Evolutionary conservation across 92 coral and sea anemone genomes (phyloP).

Genomic region (Bergia sp.): DNA sequence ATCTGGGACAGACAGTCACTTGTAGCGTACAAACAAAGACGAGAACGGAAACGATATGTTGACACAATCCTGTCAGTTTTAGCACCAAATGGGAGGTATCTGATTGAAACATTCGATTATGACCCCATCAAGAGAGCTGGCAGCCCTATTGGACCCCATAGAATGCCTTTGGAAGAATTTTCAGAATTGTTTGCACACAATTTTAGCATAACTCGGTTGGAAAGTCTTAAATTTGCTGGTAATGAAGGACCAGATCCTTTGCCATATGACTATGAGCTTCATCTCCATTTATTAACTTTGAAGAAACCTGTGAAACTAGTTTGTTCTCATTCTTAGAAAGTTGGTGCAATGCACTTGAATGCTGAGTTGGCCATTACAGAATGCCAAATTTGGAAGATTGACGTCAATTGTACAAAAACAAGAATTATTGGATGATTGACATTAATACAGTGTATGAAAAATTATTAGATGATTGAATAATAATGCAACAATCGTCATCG

Average conservation of each 20-base stretch:
- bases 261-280: constrained; percentile 30
- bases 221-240: background rate
- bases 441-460: no score
- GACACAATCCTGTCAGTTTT: constrained; percentile 53
- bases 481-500: no score
- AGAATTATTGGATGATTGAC: no score
- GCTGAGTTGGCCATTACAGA: no score
- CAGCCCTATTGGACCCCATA: constrained; percentile 24
- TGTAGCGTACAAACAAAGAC: constrained; percentile 32
- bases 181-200: background rate
- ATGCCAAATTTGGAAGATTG: no score
- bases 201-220: constrained; percentile 13
- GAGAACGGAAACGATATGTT: constrained; percentile 45
- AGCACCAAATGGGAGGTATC: constrained; percentile 54
- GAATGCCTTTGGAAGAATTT: constrained; percentile 19
- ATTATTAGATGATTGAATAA: no score
- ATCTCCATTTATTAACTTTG: background rate
- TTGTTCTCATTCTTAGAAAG: background rate
- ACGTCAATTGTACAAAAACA: no score
- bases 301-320: background rate
- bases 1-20: constrained; percentile 79
- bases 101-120: constrained; percentile 66
- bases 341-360: no score
- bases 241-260: constrained; percentile 31
- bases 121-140: constrained; percentile 24